A percentile compares a stretch with the other conserved stretches of the same genome.
Conservation (phyloP, 2,797 vertebrate genomes). For the Sebastes goodei region DNA sequence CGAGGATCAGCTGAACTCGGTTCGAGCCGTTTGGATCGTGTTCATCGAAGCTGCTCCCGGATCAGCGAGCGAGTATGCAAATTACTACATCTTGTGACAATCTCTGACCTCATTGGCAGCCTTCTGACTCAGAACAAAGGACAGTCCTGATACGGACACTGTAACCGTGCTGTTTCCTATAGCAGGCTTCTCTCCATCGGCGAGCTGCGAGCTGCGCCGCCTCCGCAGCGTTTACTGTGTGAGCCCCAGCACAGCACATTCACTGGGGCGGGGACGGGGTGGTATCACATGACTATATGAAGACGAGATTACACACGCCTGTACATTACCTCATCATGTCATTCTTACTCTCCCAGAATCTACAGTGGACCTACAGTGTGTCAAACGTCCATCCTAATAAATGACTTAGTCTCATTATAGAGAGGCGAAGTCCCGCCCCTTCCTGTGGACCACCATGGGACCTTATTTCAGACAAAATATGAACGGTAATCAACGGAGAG, state of each 20-base stretch:
- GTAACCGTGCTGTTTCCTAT: conserved; percentile 28
- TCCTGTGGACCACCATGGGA: too few species aligned
- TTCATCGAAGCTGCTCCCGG: conserved; percentile 25
- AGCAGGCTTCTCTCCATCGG: background rate
- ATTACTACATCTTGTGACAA: conserved; percentile 72
- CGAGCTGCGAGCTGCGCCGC: background rate
- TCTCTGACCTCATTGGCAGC: conserved; percentile 74
- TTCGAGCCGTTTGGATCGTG: background rate
- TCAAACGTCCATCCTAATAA: background rate
- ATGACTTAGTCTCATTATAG: background rate
- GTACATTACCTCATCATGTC: conserved; percentile 35
- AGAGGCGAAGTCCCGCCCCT: too few species aligned
- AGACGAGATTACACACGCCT: background rate
- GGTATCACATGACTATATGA: conserved; percentile 10
- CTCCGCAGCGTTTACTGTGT: conserved; percentile 1
- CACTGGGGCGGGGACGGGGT: too few species aligned
- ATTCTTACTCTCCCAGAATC: background rate
- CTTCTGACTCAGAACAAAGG: conserved; percentile 70
- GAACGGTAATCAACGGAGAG: too few species aligned
- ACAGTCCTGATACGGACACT: conserved; percentile 47
- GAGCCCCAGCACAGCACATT: background rate
- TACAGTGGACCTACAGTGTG: background rate
- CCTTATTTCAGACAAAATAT: too few species aligned
- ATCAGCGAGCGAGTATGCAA: conserved; percentile 44
- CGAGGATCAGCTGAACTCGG: background rate